Percentiles rank a stretch among this genome's conserved stretches.
These are phyloP conservation scores for Scolanthus callimorphus DNA, from an alignment of 92 coral and sea anemone species.

Conservation along the genomic window DNA sequence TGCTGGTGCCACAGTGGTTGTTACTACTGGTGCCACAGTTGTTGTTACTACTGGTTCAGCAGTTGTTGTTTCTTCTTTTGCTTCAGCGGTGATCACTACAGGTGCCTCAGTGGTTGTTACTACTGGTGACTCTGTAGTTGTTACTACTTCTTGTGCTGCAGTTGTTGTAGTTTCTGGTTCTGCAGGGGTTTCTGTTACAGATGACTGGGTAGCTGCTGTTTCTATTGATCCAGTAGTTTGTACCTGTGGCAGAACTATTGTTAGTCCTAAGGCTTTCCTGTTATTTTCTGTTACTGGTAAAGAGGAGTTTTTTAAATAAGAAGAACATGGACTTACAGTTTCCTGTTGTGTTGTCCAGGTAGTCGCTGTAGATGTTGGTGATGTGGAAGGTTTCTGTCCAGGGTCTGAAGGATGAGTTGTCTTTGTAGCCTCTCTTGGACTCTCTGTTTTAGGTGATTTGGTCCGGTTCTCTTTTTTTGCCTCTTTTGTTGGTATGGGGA, in stretches of 20 bases:
- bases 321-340: not conserved
- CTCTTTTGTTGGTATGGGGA: not conserved
- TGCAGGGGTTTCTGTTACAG: not conserved
- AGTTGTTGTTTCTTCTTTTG: not conserved
- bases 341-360: not conserved
- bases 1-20: not conserved
- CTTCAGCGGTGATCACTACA: not conserved
- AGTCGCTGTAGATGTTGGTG: not conserved
- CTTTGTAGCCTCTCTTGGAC: not conserved
- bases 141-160: not conserved
- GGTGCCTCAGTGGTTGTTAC: not conserved
- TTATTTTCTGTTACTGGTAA: no score
- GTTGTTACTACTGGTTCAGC: not conserved
- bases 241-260: no score
- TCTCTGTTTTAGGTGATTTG: no score
- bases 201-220: not conserved
- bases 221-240: not conserved
- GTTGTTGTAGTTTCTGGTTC: not conserved
- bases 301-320: no score
- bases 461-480: no score
- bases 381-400: not conserved
- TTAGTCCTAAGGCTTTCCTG: no score
- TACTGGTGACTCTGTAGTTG: not conserved
- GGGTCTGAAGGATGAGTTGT: not conserved
- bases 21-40: not conserved